Evolutionary conservation across 1,140 invertebrate genomes (phyloP), one percentile per base, ranked within the genome.

Genomic region (Orchestia grillus): DNA sequence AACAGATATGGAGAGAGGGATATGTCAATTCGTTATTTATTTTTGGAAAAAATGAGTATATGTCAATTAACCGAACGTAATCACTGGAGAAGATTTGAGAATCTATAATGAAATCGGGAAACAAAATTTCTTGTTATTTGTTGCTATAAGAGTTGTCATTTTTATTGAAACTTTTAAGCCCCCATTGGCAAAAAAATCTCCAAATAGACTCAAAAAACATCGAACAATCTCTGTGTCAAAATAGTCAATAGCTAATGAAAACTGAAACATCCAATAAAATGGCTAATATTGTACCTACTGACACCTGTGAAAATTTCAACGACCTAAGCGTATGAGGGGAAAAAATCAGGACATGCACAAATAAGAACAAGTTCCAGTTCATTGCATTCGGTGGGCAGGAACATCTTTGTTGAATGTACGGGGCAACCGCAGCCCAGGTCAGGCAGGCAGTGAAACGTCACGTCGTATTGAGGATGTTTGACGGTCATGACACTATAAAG

Each of bases 401-500:
- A 28, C 62, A 77, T 77, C 62, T 77, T 36, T 77, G 62, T 77
- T 77, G 62, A 77, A 77, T 77, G 62, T 77, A 77, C 11, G 28
- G 62, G 62, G 62, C 62, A 77, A 77, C 62, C 62, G 28, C 62
- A 77, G 62, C 62, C 36, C 41, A 28, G 88, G 88, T 90, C 88
- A 90, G 88, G 88, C 43, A 44, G 88, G 11, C 15, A 41, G 88
- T 90, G 41, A 90, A 90, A 94, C 92, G 43, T 94, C 92, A 94
- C 44, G 43, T 47, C 36, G 92, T 94, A 94, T 94, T 44, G 92
- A 94, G 92, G 44, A 94, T 94, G 92, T 94, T 94, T 94, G 92
- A 94, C 44, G 44, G 92, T 44, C 92, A 94, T 94, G 92, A 94
- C 92, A 94, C 92, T 47, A 94, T 94, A 94, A 94, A 94, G 92